A percentile compares a stretch with the other conserved stretches of the same genome.
phyloP scores from a whole-genome alignment of 2,797 vertebrate species.

The Microcaecilia unicolor region DNA sequence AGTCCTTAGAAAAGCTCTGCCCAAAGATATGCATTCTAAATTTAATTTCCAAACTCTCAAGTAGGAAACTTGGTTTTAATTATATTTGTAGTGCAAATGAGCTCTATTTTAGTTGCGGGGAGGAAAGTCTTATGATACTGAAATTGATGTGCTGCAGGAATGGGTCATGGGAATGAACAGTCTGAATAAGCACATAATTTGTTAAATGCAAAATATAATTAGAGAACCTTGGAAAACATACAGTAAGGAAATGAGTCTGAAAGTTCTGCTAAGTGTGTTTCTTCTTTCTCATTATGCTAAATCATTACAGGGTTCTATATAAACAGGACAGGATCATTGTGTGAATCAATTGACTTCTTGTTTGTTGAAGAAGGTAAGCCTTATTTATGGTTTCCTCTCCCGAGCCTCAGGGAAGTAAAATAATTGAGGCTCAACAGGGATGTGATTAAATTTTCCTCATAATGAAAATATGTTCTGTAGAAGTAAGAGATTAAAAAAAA shows the following conservation, averaged over 20 bases:
- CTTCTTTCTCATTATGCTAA: conserved; percentile 23
- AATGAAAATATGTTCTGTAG: not conserved
- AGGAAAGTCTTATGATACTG: conserved; percentile 33
- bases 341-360: conserved; percentile 15
- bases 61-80: conserved; percentile 16
- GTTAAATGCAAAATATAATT: conserved; percentile 40
- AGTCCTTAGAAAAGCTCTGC: conserved; percentile 42
- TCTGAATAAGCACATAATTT: conserved; percentile 32
- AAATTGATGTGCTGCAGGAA: conserved; percentile 26
- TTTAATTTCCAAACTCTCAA: conserved; percentile 38
- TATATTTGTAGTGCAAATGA: conserved; percentile 19
- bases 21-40: conserved; percentile 39
- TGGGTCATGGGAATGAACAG: conserved; percentile 38
- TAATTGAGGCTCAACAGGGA: conserved; percentile 12
- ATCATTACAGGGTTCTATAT: conserved; percentile 5
- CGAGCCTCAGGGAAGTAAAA: conserved; percentile 3
- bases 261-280: conserved; percentile 13
- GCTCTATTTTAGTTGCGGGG: conserved; percentile 31
- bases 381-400: conserved; percentile 17
- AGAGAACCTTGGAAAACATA: conserved; percentile 33
- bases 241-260: conserved; percentile 37
- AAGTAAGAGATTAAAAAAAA: not conserved
- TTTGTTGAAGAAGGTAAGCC: conserved; percentile 9
- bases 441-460: conserved; percentile 2
- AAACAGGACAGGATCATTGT: conserved; percentile 12